A percentile compares a stretch with the other conserved stretches of the same genome.
phyloP scores from a whole-genome alignment of 1,140 invertebrate genomes.

The Linepithema humile region DNA sequence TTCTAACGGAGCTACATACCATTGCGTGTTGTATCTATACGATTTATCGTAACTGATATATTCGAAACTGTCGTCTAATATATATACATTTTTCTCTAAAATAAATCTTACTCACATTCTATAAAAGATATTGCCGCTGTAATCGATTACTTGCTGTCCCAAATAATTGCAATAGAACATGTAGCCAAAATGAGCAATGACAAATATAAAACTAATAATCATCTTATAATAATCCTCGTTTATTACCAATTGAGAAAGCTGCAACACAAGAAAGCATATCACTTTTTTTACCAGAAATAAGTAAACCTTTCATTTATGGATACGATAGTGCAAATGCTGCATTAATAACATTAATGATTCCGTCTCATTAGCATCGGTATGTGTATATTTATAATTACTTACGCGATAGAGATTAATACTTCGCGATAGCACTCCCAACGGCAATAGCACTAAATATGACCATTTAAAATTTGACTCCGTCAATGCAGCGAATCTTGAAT shows the following conservation, averaged over 20 bases:
- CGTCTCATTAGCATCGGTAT: background rate
- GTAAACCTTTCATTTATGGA: background rate
- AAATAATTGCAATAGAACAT: slow-evolving; percentile 9
- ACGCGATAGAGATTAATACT: slow-evolving; percentile 48
- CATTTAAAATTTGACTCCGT: background rate
- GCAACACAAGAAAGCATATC: background rate
- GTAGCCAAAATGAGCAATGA: background rate
- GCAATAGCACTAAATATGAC: background rate
- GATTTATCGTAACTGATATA: background rate
- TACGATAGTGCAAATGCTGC: background rate
- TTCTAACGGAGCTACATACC: slow-evolving; percentile 46
- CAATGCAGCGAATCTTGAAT: slow-evolving; percentile 23
- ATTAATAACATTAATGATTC: background rate
- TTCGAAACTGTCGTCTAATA: background rate
- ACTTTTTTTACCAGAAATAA: background rate
- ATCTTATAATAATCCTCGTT: background rate
- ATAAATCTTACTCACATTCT: slow-evolving; percentile 14
- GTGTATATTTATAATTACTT: slow-evolving; percentile 19
- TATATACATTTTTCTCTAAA: too few relatives aligned
- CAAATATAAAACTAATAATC: background rate
- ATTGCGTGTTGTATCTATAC: slow-evolving; percentile 53
- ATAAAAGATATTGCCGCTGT: slow-evolving; percentile 34
- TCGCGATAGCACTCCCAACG: background rate
- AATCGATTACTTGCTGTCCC: slow-evolving; percentile 4
- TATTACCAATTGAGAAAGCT: slow-evolving; percentile 2